Base-by-base conservation (phyloP, 2,888 invertebrate genomes). In the Stramonita haemastoma region DNA sequence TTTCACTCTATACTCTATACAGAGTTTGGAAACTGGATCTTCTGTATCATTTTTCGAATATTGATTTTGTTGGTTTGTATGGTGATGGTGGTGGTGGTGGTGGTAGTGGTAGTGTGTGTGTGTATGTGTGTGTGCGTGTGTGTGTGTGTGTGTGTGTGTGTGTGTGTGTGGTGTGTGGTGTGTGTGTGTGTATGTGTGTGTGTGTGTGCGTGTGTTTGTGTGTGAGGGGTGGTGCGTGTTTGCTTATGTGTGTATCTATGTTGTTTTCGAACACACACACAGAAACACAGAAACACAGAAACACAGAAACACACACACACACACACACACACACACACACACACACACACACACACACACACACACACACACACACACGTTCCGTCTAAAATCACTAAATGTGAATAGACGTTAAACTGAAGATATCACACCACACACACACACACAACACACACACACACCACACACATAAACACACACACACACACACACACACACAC, bases 281-380 rank as follows among this genome's bases (percentile, higher is more conserved):
- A 26, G 22, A 70, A 13, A 70, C 70, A 70, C 70, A 70, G 17
- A 70, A 5, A 70, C 15, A 70, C 70, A 70, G 17, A 70, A 5
- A 70, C 70, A 70, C 70, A 70, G 22, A 70, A 5, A 70, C 11
- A 70, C 70, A 70, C 15, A 70, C 15, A 70, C 11, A 70, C 70
- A 70, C 15, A 70, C 70, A 70, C 22, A 70, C 70, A 70, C 70
- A 70, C 70, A 70, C 15, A 70, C 70, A 70, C 22, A 70, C 70
- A 70, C 70, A 70, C 70, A 70, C 70, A 70, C 70, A 70, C 70
- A 70, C 70, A 70, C 70, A 70, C 70, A 70, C 70, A 70, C 70
- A 70, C 70, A 70, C 70, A 70, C 70, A 70, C 70, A 70, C 70
- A 70, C 70, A 70, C 70, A 70, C 70, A 22, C 15, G 22, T 22